Conservation (phyloP, 92 coral and sea anemone genomes). For the Epizoanthus illoricatus region DNA sequence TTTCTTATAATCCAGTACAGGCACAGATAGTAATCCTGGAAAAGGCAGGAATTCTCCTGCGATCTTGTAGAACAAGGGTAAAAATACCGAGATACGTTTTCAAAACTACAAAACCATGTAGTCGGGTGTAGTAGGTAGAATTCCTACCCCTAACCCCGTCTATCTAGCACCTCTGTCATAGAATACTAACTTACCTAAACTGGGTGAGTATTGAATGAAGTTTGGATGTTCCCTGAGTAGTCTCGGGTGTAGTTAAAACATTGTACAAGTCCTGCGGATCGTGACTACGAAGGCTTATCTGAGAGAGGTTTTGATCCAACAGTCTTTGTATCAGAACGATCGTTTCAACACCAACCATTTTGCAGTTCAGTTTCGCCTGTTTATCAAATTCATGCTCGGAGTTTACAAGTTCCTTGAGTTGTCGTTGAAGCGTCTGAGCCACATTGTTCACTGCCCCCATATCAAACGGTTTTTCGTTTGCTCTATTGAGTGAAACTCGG, state of each 20-base stretch:
- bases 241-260: slow-evolving; percentile 65
- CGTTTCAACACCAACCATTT: slow-evolving; percentile 65
- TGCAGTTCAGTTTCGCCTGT: slow-evolving; percentile 23
- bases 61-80: no score
- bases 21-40: no score
- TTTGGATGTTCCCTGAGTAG: slow-evolving; percentile 55
- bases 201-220: slow-evolving; percentile 65
- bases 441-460: slow-evolving; percentile 52
- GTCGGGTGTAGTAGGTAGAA: no score
- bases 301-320: slow-evolving; percentile 51
- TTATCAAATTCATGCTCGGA: background rate
- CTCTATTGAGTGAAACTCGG: slow-evolving; percentile 47
- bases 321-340: slow-evolving; percentile 56
- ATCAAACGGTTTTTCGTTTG: slow-evolving; percentile 51
- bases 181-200: slow-evolving; percentile 62
- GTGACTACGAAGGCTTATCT: slow-evolving; percentile 9
- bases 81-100: no score
- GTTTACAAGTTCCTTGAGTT: slow-evolving; percentile 43
- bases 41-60: no score
- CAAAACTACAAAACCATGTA: no score
- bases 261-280: slow-evolving; percentile 37
- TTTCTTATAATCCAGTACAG: no score
- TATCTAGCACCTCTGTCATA: background rate
- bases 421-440: slow-evolving; percentile 46
- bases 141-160: no score